Percentiles rank a stretch among this genome's conserved stretches.
Conservation (phyloP, 2,797 vertebrate genomes). For the Ctenochaetus hawaiiensis region DNA sequence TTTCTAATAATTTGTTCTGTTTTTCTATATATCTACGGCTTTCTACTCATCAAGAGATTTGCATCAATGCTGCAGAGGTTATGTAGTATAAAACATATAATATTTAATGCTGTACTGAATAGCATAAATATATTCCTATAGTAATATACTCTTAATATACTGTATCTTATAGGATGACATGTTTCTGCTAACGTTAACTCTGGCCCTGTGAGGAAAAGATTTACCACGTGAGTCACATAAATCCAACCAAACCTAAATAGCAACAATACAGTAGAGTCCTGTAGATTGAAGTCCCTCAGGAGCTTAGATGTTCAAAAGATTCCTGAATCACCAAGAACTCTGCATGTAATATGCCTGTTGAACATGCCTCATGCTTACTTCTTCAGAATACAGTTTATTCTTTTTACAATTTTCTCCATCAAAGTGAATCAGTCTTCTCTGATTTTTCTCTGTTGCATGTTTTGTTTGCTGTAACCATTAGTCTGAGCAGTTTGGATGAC, state of each 20-base stretch:
- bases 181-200: slow-evolving; percentile 69
- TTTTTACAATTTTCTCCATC: not conserved
- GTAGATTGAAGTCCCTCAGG: slow-evolving; percentile 46
- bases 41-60: slow-evolving; percentile 79
- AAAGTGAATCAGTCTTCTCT: not conserved
- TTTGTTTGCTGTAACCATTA: slow-evolving; percentile 10
- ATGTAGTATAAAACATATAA: slow-evolving; percentile 79
- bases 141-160: slow-evolving; percentile 83
- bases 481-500: slow-evolving; percentile 34
- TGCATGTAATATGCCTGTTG: slow-evolving; percentile 13
- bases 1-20: slow-evolving; percentile 65
- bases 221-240: slow-evolving; percentile 47
- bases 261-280: slow-evolving; percentile 52
- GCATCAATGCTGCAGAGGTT: slow-evolving; percentile 77
- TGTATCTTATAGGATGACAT: slow-evolving; percentile 73
- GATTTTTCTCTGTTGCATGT: slow-evolving; percentile 1
- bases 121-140: slow-evolving; percentile 84
- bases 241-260: slow-evolving; percentile 52
- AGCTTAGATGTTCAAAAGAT: slow-evolving; percentile 1
- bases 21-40: slow-evolving; percentile 74
- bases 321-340: slow-evolving; percentile 25
- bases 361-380: slow-evolving; percentile 13
- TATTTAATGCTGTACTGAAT: slow-evolving; percentile 79
- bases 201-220: slow-evolving; percentile 64
- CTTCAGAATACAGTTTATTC: not conserved